A percentile compares a stretch with the other conserved stretches of the same genome.
Conservation (phyloP, 2,797 vertebrate genomes). For the Petrocephalus schoutedeni region DNA sequence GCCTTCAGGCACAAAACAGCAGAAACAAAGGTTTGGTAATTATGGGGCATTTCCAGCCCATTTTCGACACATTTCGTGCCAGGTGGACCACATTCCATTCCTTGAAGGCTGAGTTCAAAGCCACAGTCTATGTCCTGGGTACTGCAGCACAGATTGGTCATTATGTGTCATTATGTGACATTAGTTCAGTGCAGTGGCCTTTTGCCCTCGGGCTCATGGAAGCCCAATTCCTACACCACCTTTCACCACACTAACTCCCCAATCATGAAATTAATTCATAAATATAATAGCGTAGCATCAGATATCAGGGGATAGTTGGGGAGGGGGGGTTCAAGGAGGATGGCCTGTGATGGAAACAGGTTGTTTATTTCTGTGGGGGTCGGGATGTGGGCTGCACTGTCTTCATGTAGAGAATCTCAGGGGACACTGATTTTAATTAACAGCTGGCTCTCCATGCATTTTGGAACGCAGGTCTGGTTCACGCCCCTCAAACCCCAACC, state of each 20-base stretch:
- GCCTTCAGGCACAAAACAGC: background rate
- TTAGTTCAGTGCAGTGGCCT: background rate
- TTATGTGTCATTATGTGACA: constrained; percentile 19
- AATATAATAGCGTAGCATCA: background rate
- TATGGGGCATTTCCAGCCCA: background rate
- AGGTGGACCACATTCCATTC: background rate
- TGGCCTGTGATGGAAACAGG: background rate
- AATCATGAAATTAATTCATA: background rate
- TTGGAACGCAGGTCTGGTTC: background rate
- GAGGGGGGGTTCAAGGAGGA: background rate
- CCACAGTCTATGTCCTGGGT: background rate
- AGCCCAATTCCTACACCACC: background rate
- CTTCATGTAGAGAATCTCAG: constrained; percentile 4
- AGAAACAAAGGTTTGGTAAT: background rate
- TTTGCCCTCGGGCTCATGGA: background rate
- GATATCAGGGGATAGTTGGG: background rate
- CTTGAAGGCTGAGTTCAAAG: background rate
- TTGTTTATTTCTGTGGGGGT: constrained; percentile 1
- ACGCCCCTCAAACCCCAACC: too few relatives aligned
- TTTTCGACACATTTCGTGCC: background rate
- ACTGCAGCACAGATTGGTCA: background rate
- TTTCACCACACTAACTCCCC: background rate
- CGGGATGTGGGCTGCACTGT: background rate
- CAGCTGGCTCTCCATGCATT: constrained; percentile 22
- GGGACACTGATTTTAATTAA: constrained; percentile 25